Evolutionary conservation across 1,140 invertebrate species (phyloP).

Genomic region (Drosophila subobscura): DNA sequence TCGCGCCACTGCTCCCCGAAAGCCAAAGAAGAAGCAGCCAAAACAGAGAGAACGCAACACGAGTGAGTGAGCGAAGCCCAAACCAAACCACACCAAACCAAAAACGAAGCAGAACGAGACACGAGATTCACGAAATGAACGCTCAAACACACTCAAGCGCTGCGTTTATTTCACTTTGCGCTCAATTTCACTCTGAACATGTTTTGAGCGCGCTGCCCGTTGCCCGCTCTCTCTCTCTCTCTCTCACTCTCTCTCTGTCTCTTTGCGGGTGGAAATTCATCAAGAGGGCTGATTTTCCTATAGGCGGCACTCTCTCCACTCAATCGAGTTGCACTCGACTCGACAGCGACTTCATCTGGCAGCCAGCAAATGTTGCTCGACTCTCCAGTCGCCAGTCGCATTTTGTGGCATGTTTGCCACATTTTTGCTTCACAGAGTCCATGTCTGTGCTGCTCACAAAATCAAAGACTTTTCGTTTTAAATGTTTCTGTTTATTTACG

Average conservation of each 20-base stretch:
- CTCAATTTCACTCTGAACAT: slow-evolving; percentile 32
- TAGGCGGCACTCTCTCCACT: slow-evolving; percentile 57
- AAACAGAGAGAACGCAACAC: slow-evolving; percentile 63
- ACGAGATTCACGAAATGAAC: too few species aligned
- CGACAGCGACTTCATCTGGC: not conserved
- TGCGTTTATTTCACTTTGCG: slow-evolving; percentile 29
- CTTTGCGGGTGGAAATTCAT: slow-evolving; percentile 68
- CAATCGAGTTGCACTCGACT: slow-evolving; percentile 34
- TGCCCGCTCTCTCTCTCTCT: slow-evolving; percentile 9
- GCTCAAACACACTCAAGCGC: too few species aligned
- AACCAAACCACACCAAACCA: not conserved
- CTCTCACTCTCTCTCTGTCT: slow-evolving; percentile 6
- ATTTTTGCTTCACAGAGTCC: not conserved
- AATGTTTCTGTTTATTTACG: too few species aligned
- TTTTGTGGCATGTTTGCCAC: too few species aligned
- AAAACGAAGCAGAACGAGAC: slow-evolving; percentile 56
- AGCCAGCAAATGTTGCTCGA: slow-evolving; percentile 19
- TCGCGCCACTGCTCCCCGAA: not conserved
- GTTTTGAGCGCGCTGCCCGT: slow-evolving; percentile 17
- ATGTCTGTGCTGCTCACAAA: not conserved
- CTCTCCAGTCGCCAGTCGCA: slow-evolving; percentile 42
- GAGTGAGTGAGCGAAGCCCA: slow-evolving; percentile 54
- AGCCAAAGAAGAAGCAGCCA: slow-evolving; percentile 58
- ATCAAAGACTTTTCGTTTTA: not conserved
- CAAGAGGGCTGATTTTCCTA: slow-evolving; percentile 82